A percentile compares a stretch with the other conserved stretches of the same genome.
phyloP scores from a whole-genome alignment of 2,888 invertebrate genomes.

The Drepana falcataria region DNA sequence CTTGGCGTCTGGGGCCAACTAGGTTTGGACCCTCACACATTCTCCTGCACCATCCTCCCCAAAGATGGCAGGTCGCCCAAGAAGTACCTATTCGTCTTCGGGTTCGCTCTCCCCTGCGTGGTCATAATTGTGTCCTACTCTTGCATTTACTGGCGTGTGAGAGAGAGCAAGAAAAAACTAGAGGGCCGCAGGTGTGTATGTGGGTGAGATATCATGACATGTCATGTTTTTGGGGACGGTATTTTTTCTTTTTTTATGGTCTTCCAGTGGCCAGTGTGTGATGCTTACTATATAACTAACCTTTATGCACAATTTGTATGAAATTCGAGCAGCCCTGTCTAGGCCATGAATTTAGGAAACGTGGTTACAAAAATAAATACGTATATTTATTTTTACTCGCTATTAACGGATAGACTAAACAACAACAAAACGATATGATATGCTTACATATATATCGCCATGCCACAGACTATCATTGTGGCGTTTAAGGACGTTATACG shows the following conservation, averaged over 20 bases:
- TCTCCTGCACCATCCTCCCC: constrained; percentile 91
- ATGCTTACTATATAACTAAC: too few relatives aligned
- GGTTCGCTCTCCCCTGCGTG: constrained; percentile 89
- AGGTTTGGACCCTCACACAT: constrained; percentile 87
- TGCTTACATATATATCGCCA: too few relatives aligned
- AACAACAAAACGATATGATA: too few relatives aligned
- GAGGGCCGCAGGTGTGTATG: constrained; percentile 83
- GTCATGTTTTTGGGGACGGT: constrained; percentile 35
- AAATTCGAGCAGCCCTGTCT: too few relatives aligned
- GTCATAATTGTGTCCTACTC: constrained; percentile 92
- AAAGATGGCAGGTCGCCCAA: constrained; percentile 89
- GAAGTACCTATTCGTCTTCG: constrained; percentile 89
- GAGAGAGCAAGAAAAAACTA: constrained; percentile 84
- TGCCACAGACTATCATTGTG: too few relatives aligned
- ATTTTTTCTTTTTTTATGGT: constrained; percentile 8
- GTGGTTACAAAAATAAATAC: too few relatives aligned
- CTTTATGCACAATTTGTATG: too few relatives aligned
- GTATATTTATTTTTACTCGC: too few relatives aligned
- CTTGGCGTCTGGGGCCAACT: constrained; percentile 91
- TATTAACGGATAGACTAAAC: too few relatives aligned
- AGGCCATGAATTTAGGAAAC: too few relatives aligned
- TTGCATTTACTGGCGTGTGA: constrained; percentile 90
- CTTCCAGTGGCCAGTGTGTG: neutral
- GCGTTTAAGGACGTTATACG: too few relatives aligned
- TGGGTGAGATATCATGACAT: constrained; percentile 50